A percentile compares a stretch with the other conserved stretches of the same genome.
These are phyloP conservation scores for Trichogramma evanescens DNA, from an alignment of 2,888 invertebrate genomes.

Conservation along the genomic window DNA sequence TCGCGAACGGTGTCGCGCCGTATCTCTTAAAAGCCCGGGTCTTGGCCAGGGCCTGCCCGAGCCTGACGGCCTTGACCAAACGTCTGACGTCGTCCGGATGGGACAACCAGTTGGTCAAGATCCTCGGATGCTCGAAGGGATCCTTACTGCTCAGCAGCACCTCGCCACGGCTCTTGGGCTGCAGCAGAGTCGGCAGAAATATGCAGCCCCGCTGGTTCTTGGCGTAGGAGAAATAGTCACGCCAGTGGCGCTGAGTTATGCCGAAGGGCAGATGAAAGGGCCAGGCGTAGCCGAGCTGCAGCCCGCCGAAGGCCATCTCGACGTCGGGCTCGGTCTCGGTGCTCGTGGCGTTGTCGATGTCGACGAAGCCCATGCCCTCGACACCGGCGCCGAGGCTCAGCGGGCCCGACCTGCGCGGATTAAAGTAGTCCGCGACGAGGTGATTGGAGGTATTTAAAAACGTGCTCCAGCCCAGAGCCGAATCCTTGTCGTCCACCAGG, in stretches of 20 bases:
- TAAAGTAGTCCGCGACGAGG: slow-evolving; percentile 49
- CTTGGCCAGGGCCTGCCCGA: too few species aligned
- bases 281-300: slow-evolving; percentile 51
- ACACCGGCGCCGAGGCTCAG: slow-evolving; percentile 61
- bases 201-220: slow-evolving; percentile 48
- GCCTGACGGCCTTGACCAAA: too few species aligned
- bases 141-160: too few species aligned
- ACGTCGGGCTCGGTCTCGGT: slow-evolving; percentile 59
- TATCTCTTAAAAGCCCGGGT: too few species aligned
- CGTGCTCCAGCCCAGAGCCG: background rate
- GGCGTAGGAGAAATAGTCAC: slow-evolving; percentile 53
- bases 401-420: slow-evolving; percentile 51
- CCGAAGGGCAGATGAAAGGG: slow-evolving; percentile 49
- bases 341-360: slow-evolving; percentile 53
- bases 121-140: too few species aligned
- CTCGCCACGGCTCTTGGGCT: too few species aligned
- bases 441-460: slow-evolving; percentile 19
- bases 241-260: slow-evolving; percentile 52
- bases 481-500: slow-evolving; percentile 46
- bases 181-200: slow-evolving; percentile 14
- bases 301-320: slow-evolving; percentile 61
- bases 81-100: too few species aligned
- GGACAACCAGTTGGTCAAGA: too few species aligned
- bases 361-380: slow-evolving; percentile 59
- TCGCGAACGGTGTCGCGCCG: too few species aligned